Percentiles rank a stretch among this genome's conserved stretches.
These are phyloP conservation scores for Eremophila alpestris DNA, from an alignment of 2,797 vertebrate genomes.

Conservation along the genomic window DNA sequence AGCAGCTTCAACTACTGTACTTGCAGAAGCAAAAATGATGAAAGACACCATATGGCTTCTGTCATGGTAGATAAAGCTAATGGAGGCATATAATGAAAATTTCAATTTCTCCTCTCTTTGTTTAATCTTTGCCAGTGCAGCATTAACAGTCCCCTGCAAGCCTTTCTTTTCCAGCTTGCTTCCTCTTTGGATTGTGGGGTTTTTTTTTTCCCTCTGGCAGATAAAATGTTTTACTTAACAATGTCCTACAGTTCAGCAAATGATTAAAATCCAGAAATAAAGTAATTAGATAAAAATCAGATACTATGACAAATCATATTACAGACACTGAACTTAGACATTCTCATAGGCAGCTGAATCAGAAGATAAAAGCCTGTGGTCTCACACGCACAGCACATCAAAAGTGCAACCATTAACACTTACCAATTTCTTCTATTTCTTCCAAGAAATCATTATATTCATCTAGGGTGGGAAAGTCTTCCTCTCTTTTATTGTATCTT, in stretches of 20 bases:
- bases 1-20: slow-evolving; percentile 63
- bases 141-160: neutral
- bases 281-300: slow-evolving; percentile 41
- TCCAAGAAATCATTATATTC: slow-evolving; percentile 98
- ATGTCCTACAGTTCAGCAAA: slow-evolving; percentile 24
- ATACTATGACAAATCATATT: slow-evolving; percentile 32
- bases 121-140: slow-evolving; percentile 33
- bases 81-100: slow-evolving; percentile 46
- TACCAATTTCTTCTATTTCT: slow-evolving; percentile 95
- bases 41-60: slow-evolving; percentile 67
- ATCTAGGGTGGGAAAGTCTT: slow-evolving; percentile 88
- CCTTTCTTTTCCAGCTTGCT: slow-evolving; percentile 9
- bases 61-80: slow-evolving; percentile 62
- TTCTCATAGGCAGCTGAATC: slow-evolving; percentile 16
- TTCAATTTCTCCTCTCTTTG: slow-evolving; percentile 33
- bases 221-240: slow-evolving; percentile 47
- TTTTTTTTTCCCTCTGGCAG: neutral
- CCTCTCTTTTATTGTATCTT: slow-evolving; percentile 98
- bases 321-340: slow-evolving; percentile 32
- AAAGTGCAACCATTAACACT: slow-evolving; percentile 68
- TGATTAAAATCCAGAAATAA: slow-evolving; percentile 40
- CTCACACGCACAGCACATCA: slow-evolving; percentile 4
- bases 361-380: slow-evolving; percentile 41
- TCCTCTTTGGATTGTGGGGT: neutral
- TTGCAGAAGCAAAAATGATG: slow-evolving; percentile 56